Evolutionary conservation across 53 echinoderm and acorn worm species (phyloP).

Genomic region (Paracentrotus lividus): DNA sequence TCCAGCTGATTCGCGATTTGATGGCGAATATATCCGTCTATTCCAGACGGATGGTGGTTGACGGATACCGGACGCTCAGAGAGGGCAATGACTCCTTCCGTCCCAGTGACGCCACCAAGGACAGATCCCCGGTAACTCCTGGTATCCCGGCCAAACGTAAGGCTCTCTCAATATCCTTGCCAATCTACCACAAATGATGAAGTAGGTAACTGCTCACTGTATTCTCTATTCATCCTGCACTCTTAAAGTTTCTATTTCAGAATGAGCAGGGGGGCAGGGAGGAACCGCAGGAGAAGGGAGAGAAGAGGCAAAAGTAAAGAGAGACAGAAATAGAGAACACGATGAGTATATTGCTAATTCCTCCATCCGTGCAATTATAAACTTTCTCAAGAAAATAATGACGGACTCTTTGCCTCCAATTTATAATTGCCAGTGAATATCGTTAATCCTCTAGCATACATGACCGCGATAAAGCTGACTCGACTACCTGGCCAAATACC

Average conservation of each 20-base stretch:
- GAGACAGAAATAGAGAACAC: background rate
- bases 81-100: constrained; percentile 88
- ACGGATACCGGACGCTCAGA: constrained; percentile 92
- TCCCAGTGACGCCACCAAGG: constrained; percentile 89
- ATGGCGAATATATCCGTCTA: constrained; percentile 79
- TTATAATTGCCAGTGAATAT: too few species aligned
- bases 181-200: too few species aligned
- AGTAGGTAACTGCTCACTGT: too few species aligned
- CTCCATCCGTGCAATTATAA: background rate
- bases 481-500: constrained; percentile 76
- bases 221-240: too few species aligned
- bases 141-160: constrained; percentile 94
- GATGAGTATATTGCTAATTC: too few species aligned
- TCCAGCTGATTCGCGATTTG: constrained; percentile 90
- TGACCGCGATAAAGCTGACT: constrained; percentile 79
- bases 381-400: background rate
- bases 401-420: background rate
- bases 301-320: background rate
- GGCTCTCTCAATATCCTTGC: background rate
- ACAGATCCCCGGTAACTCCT: constrained; percentile 92
- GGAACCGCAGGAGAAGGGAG: background rate
- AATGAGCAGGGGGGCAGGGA: background rate
- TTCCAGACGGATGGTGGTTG: constrained; percentile 91
- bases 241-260: background rate
- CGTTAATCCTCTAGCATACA: constrained; percentile 83